Evolutionary conservation across 2,797 vertebrate species (phyloP).

Genomic region (Chiloscyllium punctatum): DNA sequence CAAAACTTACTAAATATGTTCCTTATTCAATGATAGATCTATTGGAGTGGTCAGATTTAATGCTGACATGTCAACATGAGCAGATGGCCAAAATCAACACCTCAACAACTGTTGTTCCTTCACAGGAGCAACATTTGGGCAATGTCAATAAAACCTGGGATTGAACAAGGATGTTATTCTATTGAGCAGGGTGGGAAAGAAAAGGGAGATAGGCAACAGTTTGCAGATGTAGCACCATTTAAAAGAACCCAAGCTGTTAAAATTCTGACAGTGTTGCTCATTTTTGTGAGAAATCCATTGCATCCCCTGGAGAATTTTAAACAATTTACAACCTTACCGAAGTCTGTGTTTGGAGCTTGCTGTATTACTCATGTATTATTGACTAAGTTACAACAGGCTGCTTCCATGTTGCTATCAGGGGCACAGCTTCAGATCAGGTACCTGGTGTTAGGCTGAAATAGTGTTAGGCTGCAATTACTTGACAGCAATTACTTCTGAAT

Average conservation of each 20-base stretch:
- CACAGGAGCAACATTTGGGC: not conserved
- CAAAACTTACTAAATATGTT: not conserved
- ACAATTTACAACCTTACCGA: not conserved
- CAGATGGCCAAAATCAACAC: conserved; percentile 22
- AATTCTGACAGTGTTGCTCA: too few relatives aligned
- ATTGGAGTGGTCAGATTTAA: too few relatives aligned
- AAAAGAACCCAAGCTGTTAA: not conserved
- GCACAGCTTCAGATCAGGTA: too few relatives aligned
- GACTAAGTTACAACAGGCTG: not conserved
- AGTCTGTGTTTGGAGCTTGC: not conserved
- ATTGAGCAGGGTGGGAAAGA: not conserved
- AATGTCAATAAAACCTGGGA: not conserved
- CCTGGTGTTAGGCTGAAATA: not conserved
- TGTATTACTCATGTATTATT: not conserved
- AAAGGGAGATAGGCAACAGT: not conserved
- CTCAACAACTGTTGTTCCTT: not conserved
- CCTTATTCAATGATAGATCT: not conserved
- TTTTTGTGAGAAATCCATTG: too few relatives aligned
- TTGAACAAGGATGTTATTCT: conserved; percentile 1
- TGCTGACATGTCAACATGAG: not conserved
- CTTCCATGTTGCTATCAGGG: not conserved
- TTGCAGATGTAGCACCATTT: not conserved
- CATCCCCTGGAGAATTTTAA: not conserved
- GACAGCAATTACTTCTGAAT: not conserved
- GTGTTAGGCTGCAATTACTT: not conserved